Evolutionary conservation across 2,888 invertebrate genomes (phyloP), one percentile per base, ranked within the genome.

Genomic region (Petrophora chlorosata): DNA sequence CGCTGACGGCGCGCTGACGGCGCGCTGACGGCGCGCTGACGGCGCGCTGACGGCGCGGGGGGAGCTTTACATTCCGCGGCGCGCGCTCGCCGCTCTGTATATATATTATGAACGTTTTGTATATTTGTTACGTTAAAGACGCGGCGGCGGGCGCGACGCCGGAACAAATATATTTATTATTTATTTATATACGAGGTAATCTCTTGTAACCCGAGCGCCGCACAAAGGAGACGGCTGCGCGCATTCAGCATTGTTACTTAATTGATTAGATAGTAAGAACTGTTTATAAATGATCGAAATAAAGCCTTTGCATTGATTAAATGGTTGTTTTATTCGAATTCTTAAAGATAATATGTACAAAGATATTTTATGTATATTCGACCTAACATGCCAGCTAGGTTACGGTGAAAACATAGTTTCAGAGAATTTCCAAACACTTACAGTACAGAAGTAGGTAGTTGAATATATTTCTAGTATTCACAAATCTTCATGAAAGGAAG

Each of bases 261-360:
- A 87, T 75, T 80, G 40, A 74, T 77, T 84, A 87, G 83, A 64
- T 74, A 64, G 65, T 86, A 86, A 86, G 85, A 73, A 83, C 78
- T 82, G 82, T 86, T 85, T 87, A 83, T 79, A 80, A n/a, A 68
- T 77, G 81, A 77, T 79, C 82, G 56, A 73, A 82, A 82, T 53
- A 88, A 88, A 89, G 87, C 86, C 88, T 88, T 79, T 84, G 89
- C 88, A 85, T 85, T 86, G 84, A 88, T 86, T 80, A 70, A 53
- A 58, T 48, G 28, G 32, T 58, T 50, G 63, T 84, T 82, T 84
- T 81, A 83, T 73, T 69, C 59, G 61, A 43, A 60, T 49, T 48
- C 39, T 43, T 26, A 35, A 32, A 39, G 8, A 30, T 45, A 49
- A 43, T 55, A 58, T 56, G 42, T 58, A 57, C 28, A 44, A 3